A percentile compares a stretch with the other conserved stretches of the same genome.
Conservation (phyloP, 2,797 vertebrate species). For the Cetoscarus ocellatus region DNA sequence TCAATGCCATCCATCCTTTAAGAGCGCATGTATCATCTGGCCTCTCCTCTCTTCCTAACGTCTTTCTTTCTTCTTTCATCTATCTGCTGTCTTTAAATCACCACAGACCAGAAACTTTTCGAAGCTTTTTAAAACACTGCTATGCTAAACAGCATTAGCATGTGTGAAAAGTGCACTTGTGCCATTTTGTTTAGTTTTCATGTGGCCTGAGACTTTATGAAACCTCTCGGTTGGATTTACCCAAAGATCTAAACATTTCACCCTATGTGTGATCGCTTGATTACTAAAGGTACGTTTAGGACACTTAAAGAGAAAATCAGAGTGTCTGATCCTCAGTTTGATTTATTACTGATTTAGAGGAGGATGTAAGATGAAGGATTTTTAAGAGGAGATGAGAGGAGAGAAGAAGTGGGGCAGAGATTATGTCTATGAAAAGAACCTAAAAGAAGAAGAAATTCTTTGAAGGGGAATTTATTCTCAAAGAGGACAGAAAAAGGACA, state of each 20-base stretch:
- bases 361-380: conserved; percentile 35
- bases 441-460: conserved; percentile 10
- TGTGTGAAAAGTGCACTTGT: conserved; percentile 14
- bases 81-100: conserved; percentile 29
- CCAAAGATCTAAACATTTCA: conserved; percentile 7
- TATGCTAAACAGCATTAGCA: background rate
- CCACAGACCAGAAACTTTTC: conserved; percentile 33
- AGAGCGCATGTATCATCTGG: background rate
- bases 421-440: conserved; percentile 3
- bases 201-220: background rate
- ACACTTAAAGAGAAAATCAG: conserved; percentile 14
- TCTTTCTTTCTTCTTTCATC: conserved; percentile 24
- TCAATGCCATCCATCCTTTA: background rate
- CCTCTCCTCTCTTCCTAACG: conserved; percentile 11
- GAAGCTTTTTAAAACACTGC: conserved; percentile 12
- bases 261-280: conserved; percentile 15
- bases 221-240: background rate
- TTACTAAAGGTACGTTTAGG: conserved; percentile 38
- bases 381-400: conserved; percentile 1
- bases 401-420: conserved; percentile 5
- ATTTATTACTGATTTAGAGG: conserved; percentile 36
- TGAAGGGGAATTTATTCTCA: conserved; percentile 19
- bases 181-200: conserved; percentile 13
- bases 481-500: background rate
- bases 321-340: conserved; percentile 38